These are phyloP conservation scores for Petrolisthes cinctipes DNA, from an alignment of 2,888 invertebrate species.

Conservation along the genomic window DNA sequence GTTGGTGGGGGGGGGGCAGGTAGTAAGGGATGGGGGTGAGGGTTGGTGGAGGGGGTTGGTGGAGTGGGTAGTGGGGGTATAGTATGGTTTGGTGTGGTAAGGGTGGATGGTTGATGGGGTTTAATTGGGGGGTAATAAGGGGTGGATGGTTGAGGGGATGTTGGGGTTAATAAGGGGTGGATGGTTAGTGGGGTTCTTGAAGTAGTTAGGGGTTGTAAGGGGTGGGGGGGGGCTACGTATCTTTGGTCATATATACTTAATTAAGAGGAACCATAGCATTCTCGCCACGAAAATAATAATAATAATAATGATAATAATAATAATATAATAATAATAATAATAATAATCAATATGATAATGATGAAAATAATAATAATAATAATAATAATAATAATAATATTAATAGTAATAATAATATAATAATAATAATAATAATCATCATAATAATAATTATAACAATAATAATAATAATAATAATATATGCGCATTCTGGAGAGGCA, in stretches of 20 bases:
- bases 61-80: not conserved
- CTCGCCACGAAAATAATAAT: not conserved
- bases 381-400: slow-evolving; percentile 1
- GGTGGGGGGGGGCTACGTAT: not conserved
- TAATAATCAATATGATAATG: not conserved
- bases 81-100: not conserved
- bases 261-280: too few species aligned
- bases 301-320: not conserved
- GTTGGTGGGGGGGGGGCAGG: not conserved
- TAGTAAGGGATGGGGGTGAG: not conserved
- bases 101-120: not conserved
- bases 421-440: not conserved
- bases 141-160: not conserved
- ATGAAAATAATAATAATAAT: not conserved
- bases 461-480: not conserved
- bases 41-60: not conserved
- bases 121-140: not conserved
- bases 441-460: not conserved
- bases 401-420: not conserved
- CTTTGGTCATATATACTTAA: not conserved
- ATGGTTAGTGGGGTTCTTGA: not conserved
- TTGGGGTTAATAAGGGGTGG: not conserved
- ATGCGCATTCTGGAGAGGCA: not conserved
- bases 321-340: slow-evolving; percentile 7
- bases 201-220: not conserved